Conservation (phyloP, 2,888 invertebrate genomes). For the Paralinhomoeus sp. region DNA sequence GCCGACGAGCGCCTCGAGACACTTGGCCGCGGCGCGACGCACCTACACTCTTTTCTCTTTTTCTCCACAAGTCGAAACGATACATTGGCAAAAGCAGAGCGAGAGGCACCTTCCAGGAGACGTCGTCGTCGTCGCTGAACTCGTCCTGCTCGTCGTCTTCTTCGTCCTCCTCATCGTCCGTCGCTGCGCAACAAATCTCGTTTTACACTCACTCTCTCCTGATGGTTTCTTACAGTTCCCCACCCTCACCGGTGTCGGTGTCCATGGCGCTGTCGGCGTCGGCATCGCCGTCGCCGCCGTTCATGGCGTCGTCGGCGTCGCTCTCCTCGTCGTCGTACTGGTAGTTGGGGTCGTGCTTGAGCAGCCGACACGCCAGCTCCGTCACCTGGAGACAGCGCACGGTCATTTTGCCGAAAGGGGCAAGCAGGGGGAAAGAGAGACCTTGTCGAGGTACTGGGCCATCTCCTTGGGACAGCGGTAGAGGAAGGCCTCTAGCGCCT, state of each 20-base stretch:
- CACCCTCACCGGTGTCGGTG: not conserved
- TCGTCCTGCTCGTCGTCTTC: conserved; percentile 44
- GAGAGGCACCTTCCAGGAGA: conserved; percentile 71
- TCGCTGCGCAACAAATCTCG: not conserved
- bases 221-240: too few relatives aligned
- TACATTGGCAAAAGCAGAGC: too few relatives aligned
- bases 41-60: too few relatives aligned
- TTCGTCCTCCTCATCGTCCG: conserved; percentile 27
- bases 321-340: conserved; percentile 57
- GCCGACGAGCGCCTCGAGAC: conserved; percentile 66
- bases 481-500: conserved; percentile 84
- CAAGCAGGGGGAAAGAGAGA: too few relatives aligned
- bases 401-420: too few relatives aligned
- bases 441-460: too few relatives aligned
- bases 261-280: conserved; percentile 6
- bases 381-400: too few relatives aligned
- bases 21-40: conserved; percentile 83
- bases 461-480: conserved; percentile 85
- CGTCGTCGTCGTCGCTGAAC: conserved; percentile 76
- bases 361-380: conserved; percentile 53
- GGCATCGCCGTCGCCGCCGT: conserved; percentile 10
- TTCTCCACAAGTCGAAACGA: too few relatives aligned
- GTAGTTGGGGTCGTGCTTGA: conserved; percentile 94
- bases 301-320: conserved; percentile 7
- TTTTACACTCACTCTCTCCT: too few relatives aligned